A percentile compares a stretch with the other conserved stretches of the same genome.
These are phyloP conservation scores for Engraulis encrasicolus DNA, from an alignment of 2,113 vertebrate species.

Conservation along the genomic window DNA sequence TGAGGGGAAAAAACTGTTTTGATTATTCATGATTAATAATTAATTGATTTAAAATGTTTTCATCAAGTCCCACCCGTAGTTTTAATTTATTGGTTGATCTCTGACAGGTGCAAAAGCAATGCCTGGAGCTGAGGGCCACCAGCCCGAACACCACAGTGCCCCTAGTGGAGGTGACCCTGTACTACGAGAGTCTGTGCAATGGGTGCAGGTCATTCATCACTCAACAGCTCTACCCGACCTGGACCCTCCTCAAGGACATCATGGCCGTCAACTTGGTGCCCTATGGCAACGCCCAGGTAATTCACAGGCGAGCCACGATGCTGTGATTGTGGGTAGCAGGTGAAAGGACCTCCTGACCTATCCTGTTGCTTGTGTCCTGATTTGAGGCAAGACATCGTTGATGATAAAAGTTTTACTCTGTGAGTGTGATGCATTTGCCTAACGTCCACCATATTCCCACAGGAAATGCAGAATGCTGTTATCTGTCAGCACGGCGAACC, in stretches of 20 bases:
- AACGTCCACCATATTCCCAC: constrained; percentile 45
- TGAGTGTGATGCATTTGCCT: no score
- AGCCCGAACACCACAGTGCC: background rate
- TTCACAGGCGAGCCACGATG: no score
- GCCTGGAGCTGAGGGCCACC: constrained; percentile 65
- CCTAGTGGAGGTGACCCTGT: constrained; percentile 78
- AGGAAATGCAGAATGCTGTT: constrained; percentile 77
- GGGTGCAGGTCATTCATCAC: constrained; percentile 78
- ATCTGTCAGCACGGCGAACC: constrained; percentile 82
- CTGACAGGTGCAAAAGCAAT: constrained; percentile 72
- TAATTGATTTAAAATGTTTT: no score
- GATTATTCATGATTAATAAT: no score
- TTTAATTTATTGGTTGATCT: no score
- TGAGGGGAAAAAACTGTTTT: no score
- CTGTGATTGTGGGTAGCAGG: no score
- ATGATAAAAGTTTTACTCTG: no score
- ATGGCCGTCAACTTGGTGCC: constrained; percentile 85
- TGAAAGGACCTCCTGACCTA: no score
- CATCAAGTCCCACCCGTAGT: no score
- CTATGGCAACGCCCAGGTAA: constrained; percentile 87
- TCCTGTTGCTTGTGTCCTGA: no score
- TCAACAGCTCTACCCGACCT: constrained; percentile 82
- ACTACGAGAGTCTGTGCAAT: constrained; percentile 85
- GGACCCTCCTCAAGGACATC: constrained; percentile 80
- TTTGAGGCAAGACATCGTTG: no score